Conservation (phyloP, 2,113 vertebrate genomes). For the Acanthisitta chloris region DNA sequence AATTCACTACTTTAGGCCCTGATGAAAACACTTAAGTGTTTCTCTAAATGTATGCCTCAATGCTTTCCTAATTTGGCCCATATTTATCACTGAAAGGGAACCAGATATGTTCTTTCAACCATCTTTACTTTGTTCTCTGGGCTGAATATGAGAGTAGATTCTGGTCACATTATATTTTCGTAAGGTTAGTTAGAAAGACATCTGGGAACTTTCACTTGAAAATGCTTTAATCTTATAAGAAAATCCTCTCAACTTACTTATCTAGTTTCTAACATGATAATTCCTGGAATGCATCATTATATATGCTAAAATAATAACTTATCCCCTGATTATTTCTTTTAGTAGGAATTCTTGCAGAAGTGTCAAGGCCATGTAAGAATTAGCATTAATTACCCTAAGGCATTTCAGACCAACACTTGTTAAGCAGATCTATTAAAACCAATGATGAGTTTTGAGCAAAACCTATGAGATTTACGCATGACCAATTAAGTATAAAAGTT, state of each 20-base stretch:
- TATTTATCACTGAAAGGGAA: background rate
- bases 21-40: background rate
- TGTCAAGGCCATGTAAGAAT: conserved; percentile 37
- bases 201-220: background rate
- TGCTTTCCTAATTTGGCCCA: background rate
- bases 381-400: conserved; percentile 28
- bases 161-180: background rate
- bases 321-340: conserved; percentile 25
- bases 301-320: conserved; percentile 27
- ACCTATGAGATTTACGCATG: background rate
- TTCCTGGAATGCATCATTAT: conserved; percentile 16
- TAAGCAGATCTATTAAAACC: conserved; percentile 29
- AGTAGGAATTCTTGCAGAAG: conserved; percentile 7
- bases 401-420: conserved; percentile 31
- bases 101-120: background rate
- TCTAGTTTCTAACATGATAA: background rate
- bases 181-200: background rate
- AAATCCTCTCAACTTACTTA: background rate
- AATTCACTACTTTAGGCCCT: background rate
- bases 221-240: background rate
- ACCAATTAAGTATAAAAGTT: background rate
- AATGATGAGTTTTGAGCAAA: conserved; percentile 18
- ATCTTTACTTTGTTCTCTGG: background rate
- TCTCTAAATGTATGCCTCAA: background rate
- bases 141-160: background rate